phyloP scores from a whole-genome alignment of 2,888 invertebrate genomes.

The Apodemia hepburni region DNA sequence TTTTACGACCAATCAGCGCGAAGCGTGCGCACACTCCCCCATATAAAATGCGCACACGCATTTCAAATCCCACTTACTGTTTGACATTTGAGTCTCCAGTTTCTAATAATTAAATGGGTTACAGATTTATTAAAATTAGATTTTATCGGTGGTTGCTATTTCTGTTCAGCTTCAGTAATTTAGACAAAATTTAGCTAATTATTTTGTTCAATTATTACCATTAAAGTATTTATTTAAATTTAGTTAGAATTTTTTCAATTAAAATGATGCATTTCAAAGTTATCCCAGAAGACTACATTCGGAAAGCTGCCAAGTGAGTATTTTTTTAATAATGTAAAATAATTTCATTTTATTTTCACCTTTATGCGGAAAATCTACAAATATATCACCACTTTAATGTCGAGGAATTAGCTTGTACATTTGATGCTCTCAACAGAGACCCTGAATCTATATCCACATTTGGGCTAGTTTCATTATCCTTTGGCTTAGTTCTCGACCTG shows the following conservation, averaged over 20 bases:
- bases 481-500: too few species aligned
- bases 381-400: too few species aligned
- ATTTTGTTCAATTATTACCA: conserved; percentile 26
- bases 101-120: conserved; percentile 67
- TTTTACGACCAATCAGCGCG: conserved; percentile 56
- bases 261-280: conserved; percentile 67
- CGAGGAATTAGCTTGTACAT: too few species aligned
- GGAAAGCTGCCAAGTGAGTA: conserved; percentile 64
- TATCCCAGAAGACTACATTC: conserved; percentile 64
- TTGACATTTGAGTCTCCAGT: conserved; percentile 39
- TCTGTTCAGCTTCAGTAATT: conserved; percentile 77
- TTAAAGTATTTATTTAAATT: conserved; percentile 31
- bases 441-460: too few species aligned
- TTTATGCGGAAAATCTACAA: too few species aligned
- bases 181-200: conserved; percentile 50
- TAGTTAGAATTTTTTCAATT: conserved; percentile 31
- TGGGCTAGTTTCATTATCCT: too few species aligned
- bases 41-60: conserved; percentile 57
- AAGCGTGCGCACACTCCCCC: conserved; percentile 51
- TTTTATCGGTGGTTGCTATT: conserved; percentile 77
- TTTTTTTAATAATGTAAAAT: conserved; percentile 19
- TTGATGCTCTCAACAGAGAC: too few species aligned
- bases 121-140: conserved; percentile 63
- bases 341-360: too few species aligned
- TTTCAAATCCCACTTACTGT: conserved; percentile 41